Evolutionary conservation across 2,113 vertebrate species (phyloP).

Genomic region (Sebastes fasciatus): DNA sequence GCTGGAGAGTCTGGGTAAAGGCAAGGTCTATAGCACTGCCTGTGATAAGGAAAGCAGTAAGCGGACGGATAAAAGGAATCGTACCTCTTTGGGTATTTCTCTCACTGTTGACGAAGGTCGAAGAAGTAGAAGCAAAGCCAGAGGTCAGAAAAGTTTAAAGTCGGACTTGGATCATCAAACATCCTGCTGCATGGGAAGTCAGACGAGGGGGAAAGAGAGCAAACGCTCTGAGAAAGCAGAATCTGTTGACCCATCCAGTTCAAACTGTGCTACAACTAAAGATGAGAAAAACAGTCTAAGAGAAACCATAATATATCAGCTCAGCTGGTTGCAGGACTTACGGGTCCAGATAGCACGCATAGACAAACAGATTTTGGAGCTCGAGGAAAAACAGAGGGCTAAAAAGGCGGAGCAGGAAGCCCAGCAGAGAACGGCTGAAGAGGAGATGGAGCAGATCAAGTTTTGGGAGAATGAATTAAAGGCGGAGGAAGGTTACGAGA

Average conservation of each 20-base stretch:
- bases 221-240: slow-evolving; percentile 46
- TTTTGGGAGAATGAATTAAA: slow-evolving; percentile 86
- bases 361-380: slow-evolving; percentile 72
- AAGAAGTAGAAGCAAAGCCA: slow-evolving; percentile 46
- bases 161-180: slow-evolving; percentile 69
- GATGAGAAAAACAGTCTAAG: slow-evolving; percentile 67
- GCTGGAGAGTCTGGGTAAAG: slow-evolving; percentile 83
- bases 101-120: slow-evolving; percentile 36
- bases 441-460: slow-evolving; percentile 78
- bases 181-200: slow-evolving; percentile 76
- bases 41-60: slow-evolving; percentile 69
- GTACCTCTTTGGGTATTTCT: slow-evolving; percentile 48
- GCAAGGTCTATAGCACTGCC: slow-evolving; percentile 73
- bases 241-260: neutral
- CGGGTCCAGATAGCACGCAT: slow-evolving; percentile 56
- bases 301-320: slow-evolving; percentile 71
- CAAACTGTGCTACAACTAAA: neutral
- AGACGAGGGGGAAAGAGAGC: slow-evolving; percentile 40
- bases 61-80: slow-evolving; percentile 64
- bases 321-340: slow-evolving; percentile 72
- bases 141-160: slow-evolving; percentile 51
- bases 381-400: slow-evolving; percentile 66
- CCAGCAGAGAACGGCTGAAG: slow-evolving; percentile 28
- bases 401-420: slow-evolving; percentile 35
- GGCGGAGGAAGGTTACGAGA: slow-evolving; percentile 78